These are phyloP conservation scores for Heliothis subflexa DNA, from an alignment of 1,140 invertebrate species.

Conservation along the genomic window DNA sequence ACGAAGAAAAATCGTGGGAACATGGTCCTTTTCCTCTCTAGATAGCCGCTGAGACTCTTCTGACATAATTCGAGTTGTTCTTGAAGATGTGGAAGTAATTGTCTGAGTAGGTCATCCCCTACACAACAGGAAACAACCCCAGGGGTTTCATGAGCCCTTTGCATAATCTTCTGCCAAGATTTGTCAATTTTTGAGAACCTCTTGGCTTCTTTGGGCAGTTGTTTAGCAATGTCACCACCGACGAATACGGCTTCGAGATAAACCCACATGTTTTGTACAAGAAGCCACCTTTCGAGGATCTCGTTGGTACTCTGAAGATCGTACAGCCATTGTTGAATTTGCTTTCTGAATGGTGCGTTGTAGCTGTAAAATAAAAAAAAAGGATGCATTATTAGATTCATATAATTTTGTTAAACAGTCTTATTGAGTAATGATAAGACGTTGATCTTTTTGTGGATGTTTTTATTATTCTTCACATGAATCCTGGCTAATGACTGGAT, in stretches of 20 bases:
- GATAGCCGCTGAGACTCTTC: slow-evolving; percentile 98
- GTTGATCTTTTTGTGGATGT: no score
- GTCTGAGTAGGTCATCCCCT: slow-evolving; percentile 96
- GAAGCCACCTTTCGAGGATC: slow-evolving; percentile 97
- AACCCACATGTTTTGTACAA: slow-evolving; percentile 99
- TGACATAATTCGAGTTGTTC: slow-evolving; percentile 98
- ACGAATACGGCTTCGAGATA: slow-evolving; percentile 99
- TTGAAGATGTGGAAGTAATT: slow-evolving; percentile 97
- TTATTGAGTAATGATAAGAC: no score
- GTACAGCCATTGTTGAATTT: slow-evolving; percentile 98
- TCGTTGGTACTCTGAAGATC: slow-evolving; percentile 98
- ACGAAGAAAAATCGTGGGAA: slow-evolving; percentile 99
- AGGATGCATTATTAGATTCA: no score
- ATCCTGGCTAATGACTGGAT: no score
- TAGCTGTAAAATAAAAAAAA: slow-evolving; percentile 88
- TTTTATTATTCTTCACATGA: no score
- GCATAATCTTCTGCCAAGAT: slow-evolving; percentile 99
- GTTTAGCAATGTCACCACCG: slow-evolving; percentile 98
- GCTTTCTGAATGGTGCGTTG: slow-evolving; percentile 98
- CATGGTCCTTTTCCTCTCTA: slow-evolving; percentile 98
- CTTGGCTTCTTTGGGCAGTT: slow-evolving; percentile 97
- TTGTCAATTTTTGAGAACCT: slow-evolving; percentile 99
- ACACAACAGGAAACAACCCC: slow-evolving; percentile 98
- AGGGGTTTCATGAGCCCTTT: slow-evolving; percentile 96
- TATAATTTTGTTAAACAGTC: no score